Conservation (phyloP, 2,888 invertebrate genomes). For the Polylopha cassiicola region DNA sequence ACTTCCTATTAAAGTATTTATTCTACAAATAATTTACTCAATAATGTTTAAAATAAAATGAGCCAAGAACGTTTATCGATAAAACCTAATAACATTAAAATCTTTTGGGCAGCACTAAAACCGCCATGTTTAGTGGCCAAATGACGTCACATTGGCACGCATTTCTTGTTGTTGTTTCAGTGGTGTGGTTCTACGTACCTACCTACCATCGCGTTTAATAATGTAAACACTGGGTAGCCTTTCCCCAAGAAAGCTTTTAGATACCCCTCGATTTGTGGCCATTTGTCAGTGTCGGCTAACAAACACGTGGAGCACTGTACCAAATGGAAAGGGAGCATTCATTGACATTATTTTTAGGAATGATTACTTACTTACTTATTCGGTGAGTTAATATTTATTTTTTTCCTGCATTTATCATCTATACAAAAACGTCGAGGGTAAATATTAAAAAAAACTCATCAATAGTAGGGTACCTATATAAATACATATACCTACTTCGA, state of each 20-base stretch:
- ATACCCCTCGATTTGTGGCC: slow-evolving; percentile 19
- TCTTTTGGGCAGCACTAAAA: no score
- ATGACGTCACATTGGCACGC: no score
- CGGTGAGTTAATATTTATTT: slow-evolving; percentile 14
- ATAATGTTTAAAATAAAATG: no score
- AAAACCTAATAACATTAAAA: no score
- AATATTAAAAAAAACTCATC: no score
- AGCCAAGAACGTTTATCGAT: no score
- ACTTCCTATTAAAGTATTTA: no score
- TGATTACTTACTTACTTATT: slow-evolving; percentile 6
- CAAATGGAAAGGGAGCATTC: slow-evolving; percentile 17
- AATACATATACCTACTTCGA: no score
- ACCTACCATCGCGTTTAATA: slow-evolving; percentile 19
- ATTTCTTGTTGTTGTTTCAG: no score
- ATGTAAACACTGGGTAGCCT: slow-evolving; percentile 31
- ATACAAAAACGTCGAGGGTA: slow-evolving; percentile 2
- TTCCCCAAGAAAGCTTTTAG: slow-evolving; percentile 28
- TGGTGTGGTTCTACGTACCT: slow-evolving; percentile 2
- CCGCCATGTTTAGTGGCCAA: no score
- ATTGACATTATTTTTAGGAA: slow-evolving; percentile 19
- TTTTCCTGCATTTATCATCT: slow-evolving; percentile 13
- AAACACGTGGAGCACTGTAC: slow-evolving; percentile 18
- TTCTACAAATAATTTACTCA: no score
- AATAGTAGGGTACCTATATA: no score
- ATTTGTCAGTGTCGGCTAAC: slow-evolving; percentile 27